phyloP scores from a whole-genome alignment of 2,113 vertebrate genomes.

The Solenodon paradoxus region DNA sequence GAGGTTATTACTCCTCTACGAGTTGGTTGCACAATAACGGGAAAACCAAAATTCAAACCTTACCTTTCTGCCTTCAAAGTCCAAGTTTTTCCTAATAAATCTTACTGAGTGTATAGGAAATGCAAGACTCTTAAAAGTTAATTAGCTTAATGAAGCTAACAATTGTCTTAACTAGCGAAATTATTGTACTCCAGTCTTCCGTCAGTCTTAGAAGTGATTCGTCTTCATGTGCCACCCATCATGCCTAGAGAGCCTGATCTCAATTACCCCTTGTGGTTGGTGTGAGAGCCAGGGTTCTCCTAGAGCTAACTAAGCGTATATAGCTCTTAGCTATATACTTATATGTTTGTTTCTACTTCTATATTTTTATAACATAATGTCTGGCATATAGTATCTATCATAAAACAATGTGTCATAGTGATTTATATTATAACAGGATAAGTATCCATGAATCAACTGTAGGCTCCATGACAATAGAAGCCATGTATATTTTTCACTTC shows the following conservation, averaged over 20 bases:
- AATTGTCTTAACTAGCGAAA: neutral
- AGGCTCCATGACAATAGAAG: neutral
- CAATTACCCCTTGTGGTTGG: neutral
- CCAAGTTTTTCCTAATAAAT: constrained; percentile 1
- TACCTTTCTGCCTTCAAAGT: neutral
- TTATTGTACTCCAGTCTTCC: neutral
- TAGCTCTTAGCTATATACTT: neutral
- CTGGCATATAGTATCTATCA: neutral
- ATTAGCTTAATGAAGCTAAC: neutral
- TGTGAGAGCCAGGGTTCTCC: neutral
- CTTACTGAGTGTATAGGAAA: neutral
- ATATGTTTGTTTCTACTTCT: no score
- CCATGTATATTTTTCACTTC: neutral
- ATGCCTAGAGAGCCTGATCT: neutral
- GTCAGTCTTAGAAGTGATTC: no score
- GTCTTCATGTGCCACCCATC: no score
- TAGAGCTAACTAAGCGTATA: neutral
- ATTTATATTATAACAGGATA: neutral
- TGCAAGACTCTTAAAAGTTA: neutral
- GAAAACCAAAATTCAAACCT: neutral
- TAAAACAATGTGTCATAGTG: neutral
- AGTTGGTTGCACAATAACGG: neutral
- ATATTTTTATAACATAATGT: neutral
- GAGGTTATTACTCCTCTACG: neutral
- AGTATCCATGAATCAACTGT: neutral